These are phyloP conservation scores for Cerastis rubricosa DNA, from an alignment of 2,888 invertebrate genomes.

Conservation along the genomic window DNA sequence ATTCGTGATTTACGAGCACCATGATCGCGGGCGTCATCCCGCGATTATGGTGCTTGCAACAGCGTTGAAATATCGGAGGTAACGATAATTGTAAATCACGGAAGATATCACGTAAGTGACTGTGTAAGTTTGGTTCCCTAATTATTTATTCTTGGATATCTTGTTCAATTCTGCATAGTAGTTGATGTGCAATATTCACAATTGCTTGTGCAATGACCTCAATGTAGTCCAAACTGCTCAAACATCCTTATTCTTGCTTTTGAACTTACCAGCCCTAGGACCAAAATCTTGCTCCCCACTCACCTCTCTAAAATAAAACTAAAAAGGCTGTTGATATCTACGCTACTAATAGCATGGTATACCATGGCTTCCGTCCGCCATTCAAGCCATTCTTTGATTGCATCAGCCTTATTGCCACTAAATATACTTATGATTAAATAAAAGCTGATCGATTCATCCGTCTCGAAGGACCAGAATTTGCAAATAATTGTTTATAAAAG, in stretches of 20 bases:
- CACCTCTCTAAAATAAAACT: conserved; percentile 42
- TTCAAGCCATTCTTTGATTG: conserved; percentile 85
- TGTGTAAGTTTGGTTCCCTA: neutral
- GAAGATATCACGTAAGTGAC: too few species aligned
- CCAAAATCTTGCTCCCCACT: conserved; percentile 10
- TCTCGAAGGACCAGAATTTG: conserved; percentile 73
- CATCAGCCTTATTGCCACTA: conserved; percentile 81
- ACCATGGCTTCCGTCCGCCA: conserved; percentile 76
- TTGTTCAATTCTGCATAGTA: neutral
- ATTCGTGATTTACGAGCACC: too few species aligned
- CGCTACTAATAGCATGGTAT: conserved; percentile 76
- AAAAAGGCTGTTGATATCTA: conserved; percentile 77
- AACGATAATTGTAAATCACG: too few species aligned
- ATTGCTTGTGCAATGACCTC: conserved; percentile 21
- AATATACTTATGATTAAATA: conserved; percentile 72
- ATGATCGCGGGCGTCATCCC: too few species aligned
- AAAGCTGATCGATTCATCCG: conserved; percentile 71
- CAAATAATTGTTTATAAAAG: conserved; percentile 40
- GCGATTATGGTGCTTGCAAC: too few species aligned
- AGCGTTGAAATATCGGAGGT: too few species aligned
- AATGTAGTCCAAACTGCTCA: neutral
- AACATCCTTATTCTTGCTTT: neutral
- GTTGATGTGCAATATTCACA: conserved; percentile 49
- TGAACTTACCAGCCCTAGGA: conserved; percentile 44
- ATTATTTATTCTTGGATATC: neutral